Percentiles rank a stretch among this genome's conserved stretches.
Conservation (phyloP, 2,888 invertebrate genomes). For the Iphiclides podalirius region DNA sequence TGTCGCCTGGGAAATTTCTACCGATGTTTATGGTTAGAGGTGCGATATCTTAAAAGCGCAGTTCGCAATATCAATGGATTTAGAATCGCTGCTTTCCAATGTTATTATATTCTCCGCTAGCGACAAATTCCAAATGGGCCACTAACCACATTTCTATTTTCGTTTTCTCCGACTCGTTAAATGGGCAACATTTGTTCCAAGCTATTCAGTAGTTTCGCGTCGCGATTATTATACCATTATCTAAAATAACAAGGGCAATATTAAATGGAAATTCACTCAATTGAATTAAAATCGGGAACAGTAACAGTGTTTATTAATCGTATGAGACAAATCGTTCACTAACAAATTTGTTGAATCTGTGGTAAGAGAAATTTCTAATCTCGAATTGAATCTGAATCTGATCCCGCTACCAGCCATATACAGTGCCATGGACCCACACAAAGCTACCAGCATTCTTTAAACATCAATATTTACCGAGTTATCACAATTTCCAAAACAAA, state of each 20-base stretch:
- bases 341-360: not conserved
- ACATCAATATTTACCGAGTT: too few relatives aligned
- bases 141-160: not conserved
- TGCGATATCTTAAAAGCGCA: slow-evolving; percentile 14
- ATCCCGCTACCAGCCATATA: too few relatives aligned
- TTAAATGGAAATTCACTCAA: too few relatives aligned
- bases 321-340: not conserved
- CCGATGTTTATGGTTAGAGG: slow-evolving; percentile 13
- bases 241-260: too few relatives aligned
- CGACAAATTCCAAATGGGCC: not conserved
- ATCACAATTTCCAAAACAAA: too few relatives aligned
- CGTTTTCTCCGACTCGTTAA: not conserved
- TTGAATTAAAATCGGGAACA: too few relatives aligned
- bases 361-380: not conserved
- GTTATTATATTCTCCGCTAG: slow-evolving; percentile 10
- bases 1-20: slow-evolving; percentile 12
- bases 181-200: not conserved
- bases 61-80: slow-evolving; percentile 4
- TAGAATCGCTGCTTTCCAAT: slow-evolving; percentile 8
- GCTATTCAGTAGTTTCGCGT: not conserved
- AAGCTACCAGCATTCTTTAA: too few relatives aligned
- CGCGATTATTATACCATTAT: not conserved
- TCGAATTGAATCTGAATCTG: too few relatives aligned
- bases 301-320: not conserved
- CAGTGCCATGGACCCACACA: too few relatives aligned